These are phyloP conservation scores for Stegana nigrithorax DNA, from an alignment of 2,888 invertebrate species.

Conservation along the genomic window DNA sequence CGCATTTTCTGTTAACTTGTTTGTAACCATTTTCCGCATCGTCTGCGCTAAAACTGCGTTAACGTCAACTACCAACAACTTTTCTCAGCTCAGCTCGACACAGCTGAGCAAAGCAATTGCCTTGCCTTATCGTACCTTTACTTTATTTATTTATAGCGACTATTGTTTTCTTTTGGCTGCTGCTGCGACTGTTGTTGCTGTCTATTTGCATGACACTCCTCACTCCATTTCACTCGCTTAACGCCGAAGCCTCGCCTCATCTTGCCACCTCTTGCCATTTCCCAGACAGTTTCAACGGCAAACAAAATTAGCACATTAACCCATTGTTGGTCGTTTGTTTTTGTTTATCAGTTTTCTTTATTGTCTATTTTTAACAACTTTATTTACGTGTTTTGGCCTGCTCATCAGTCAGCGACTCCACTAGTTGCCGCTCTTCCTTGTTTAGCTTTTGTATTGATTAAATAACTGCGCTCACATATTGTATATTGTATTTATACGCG, in stretches of 20 bases:
- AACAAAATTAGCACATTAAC: constrained; percentile 54
- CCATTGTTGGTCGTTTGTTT: constrained; percentile 33
- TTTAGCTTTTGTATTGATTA: constrained; percentile 44
- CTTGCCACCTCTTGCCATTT: too few relatives aligned
- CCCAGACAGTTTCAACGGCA: not conserved
- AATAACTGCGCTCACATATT: constrained; percentile 42
- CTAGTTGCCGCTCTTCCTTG: not conserved
- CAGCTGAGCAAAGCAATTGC: constrained; percentile 14
- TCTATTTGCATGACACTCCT: too few relatives aligned
- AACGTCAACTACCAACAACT: constrained; percentile 14
- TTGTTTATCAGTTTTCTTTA: constrained; percentile 12
- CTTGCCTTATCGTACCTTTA: too few relatives aligned
- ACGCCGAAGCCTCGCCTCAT: too few relatives aligned
- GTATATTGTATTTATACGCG: constrained; percentile 13
- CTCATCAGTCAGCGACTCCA: constrained; percentile 4
- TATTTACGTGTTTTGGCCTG: constrained; percentile 20
- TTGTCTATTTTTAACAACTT: constrained; percentile 27
- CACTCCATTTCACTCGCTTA: not conserved
- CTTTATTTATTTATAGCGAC: too few relatives aligned
- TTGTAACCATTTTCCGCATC: constrained; percentile 58
- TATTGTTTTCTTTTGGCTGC: not conserved
- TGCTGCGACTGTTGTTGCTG: too few relatives aligned
- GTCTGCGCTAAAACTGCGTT: constrained; percentile 28
- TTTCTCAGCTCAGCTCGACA: not conserved
- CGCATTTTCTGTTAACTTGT: constrained; percentile 54